Base-by-base conservation (phyloP, 2,888 invertebrate species). In the Heliconius cydno region DNA sequence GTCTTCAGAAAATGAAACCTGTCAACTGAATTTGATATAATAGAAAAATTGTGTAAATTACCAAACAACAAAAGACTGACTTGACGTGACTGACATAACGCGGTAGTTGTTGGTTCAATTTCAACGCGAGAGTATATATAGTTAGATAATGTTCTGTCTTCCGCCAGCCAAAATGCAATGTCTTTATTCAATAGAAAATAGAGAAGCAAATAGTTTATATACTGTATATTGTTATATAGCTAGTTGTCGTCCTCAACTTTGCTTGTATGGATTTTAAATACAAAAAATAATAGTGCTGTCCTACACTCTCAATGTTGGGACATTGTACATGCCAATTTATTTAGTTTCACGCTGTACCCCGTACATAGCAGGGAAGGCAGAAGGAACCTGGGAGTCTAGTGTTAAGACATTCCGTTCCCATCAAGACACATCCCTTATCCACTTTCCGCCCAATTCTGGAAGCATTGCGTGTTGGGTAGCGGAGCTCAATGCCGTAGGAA, bases 11-110 rank as follows among this genome's bases (percentile, higher is more conserved):
- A 63, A 41, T 41, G 63, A 75, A 66, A 75, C 63, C 63, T 73
- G 72, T 38, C 75, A 63, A 41, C 75, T 41, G 41, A 65, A 25
- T 57, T 73, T 57, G 57, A 57, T 57, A 57, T 46, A 71, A 71
- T 52, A 25, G 28, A 46, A 25, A 71, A 52, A 22, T 34, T 46
- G 46, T 28, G 46, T 57, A 57, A 60, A 60, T 73, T 73, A 57
- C 22, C 15, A 19, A 34, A 60, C 12, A n/a, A 60, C n/a, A n/a
- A 60, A 60, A n/a, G n/a, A 60, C 57, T 60, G 10, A 10, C n/a
- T 22, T n/a, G n/a, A 60, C 22, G n/a, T 60, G n/a, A 12, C 60
- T 60, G n/a, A 9, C 60, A 60, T n/a, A n/a, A 60, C 60, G n/a
- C 52, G 19, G 52, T 60, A 10, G n/a, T 60, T 60, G 2, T 12